Conservation (phyloP, 2,797 vertebrate species). For the Rhabdomys pumilio region DNA sequence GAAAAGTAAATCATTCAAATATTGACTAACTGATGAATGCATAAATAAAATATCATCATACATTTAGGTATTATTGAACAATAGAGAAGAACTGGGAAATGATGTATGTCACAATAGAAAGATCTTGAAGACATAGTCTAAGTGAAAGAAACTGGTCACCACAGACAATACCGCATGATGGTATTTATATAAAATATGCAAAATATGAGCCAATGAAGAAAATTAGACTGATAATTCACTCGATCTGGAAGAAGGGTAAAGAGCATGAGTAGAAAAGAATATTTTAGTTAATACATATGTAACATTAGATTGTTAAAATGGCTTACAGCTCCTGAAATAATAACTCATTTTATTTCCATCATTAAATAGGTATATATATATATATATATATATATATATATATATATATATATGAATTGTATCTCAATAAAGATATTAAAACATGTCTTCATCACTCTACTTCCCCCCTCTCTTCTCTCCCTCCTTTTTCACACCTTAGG, state of each 20-base stretch:
- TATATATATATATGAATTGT: not conserved
- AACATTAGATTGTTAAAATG: not conserved
- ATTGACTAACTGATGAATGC: not conserved
- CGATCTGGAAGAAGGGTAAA: not conserved
- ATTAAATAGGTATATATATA: not conserved
- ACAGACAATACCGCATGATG: not conserved
- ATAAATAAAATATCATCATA: conserved; percentile 32
- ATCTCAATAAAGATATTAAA: conserved; percentile 54
- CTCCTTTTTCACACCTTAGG: not conserved
- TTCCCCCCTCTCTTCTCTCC: not conserved
- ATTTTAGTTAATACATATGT: not conserved
- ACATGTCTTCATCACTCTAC: not conserved
- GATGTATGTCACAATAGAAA: not conserved
- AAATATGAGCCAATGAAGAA: not conserved
- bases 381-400: no score
- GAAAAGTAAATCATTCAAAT: not conserved
- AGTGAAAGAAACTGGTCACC: conserved; percentile 7
- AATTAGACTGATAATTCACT: not conserved
- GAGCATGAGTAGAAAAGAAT: not conserved
- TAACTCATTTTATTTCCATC: not conserved
- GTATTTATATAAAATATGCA: not conserved
- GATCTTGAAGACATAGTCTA: conserved; percentile 26
- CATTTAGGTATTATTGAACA: conserved; percentile 30
- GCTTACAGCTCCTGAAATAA: not conserved
- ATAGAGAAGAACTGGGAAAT: not conserved